Evolutionary conservation across 2,113 vertebrate genomes (phyloP).

Genomic region (Podiceps cristatus): DNA sequence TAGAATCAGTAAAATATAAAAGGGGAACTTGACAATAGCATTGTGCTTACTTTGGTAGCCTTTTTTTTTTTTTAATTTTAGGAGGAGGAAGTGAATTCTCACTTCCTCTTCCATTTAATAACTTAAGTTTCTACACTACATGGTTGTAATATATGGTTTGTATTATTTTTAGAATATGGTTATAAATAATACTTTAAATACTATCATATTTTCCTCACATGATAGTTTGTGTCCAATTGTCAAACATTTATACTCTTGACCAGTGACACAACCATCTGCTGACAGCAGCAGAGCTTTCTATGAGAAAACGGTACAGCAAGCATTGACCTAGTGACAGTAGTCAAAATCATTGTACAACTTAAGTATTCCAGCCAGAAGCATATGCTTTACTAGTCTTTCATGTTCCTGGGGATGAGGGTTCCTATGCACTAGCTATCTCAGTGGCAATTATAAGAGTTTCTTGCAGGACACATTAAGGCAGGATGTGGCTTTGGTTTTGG

Average conservation of each 20-base stretch:
- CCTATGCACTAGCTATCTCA: not conserved
- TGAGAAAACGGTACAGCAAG: not conserved
- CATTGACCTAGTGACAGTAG: not conserved
- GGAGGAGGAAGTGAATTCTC: not conserved
- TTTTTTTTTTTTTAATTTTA: not conserved
- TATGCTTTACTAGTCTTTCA: not conserved
- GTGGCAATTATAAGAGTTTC: not conserved
- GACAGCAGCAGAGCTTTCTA: not conserved
- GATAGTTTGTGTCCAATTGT: not conserved
- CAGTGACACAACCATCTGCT: not conserved
- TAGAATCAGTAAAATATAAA: not conserved
- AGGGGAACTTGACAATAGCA: not conserved
- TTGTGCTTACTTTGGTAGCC: not conserved
- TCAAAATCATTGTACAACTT: not conserved
- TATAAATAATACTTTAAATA: not conserved
- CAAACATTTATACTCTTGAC: not conserved
- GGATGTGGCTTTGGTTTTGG: not conserved
- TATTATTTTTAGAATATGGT: not conserved
- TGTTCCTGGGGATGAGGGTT: not conserved
- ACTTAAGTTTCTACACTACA: not conserved
- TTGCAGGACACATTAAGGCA: not conserved
- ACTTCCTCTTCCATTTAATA: conserved; percentile 12
- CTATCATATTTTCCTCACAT: not conserved
- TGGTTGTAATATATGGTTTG: not conserved
- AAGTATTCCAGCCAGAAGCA: not conserved